Conservation (phyloP, 2,888 invertebrate genomes). For the Apocheima hispidaria region DNA sequence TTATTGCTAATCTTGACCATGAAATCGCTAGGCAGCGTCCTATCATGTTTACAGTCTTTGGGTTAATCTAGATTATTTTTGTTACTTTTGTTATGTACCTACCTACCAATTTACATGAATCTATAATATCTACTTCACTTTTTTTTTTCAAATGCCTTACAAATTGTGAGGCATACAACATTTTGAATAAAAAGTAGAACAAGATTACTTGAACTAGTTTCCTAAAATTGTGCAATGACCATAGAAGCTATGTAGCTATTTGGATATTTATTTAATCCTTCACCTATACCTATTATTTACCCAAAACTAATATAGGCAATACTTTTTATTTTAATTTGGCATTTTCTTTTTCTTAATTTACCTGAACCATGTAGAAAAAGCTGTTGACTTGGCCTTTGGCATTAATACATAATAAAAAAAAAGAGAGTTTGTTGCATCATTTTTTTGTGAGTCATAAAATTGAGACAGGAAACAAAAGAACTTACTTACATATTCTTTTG, state of each 20-base stretch:
- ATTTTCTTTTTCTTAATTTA: not conserved
- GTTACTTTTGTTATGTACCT: not conserved
- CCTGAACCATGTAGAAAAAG: not conserved
- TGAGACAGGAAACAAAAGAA: too few species aligned
- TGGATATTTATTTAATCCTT: not conserved
- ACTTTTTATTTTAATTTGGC: not conserved
- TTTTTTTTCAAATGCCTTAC: not conserved
- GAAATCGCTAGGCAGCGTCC: constrained; percentile 71
- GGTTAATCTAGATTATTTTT: constrained; percentile 35
- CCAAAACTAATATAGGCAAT: constrained; percentile 1
- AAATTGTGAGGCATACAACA: not conserved
- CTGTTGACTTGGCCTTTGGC: not conserved
- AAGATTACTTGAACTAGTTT: not conserved
- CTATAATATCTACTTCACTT: not conserved
- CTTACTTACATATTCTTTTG: not conserved
- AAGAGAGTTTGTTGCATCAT: not conserved
- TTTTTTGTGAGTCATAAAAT: not conserved
- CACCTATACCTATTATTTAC: not conserved
- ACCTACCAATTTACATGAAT: not conserved
- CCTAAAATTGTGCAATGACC: constrained; percentile 1
- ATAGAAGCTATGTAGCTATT: not conserved
- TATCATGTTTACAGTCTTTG: constrained; percentile 60
- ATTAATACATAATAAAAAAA: constrained; percentile 1
- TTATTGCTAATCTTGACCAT: constrained; percentile 81
- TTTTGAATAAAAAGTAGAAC: not conserved